Conservation (phyloP, 2,797 vertebrate genomes). For the Thamnophis elegans region DNA sequence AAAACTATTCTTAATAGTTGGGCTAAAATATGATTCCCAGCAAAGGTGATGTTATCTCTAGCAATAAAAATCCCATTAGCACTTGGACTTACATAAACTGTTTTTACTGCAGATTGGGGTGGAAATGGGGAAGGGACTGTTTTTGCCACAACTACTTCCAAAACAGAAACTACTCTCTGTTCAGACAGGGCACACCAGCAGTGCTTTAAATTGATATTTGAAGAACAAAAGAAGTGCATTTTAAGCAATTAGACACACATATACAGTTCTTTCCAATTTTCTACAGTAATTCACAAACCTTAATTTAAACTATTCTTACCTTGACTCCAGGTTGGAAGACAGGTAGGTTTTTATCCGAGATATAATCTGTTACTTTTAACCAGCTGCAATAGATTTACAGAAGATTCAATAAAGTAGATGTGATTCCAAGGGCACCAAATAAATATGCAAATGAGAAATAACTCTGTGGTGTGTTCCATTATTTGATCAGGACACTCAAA, state of each 20-base stretch:
- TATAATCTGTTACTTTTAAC: slow-evolving; percentile 89
- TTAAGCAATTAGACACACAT: background rate
- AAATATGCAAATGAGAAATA: background rate
- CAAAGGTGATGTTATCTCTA: background rate
- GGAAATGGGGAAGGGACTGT: background rate
- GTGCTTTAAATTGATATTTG: background rate
- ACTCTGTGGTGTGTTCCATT: background rate
- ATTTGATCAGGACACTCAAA: background rate
- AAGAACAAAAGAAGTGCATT: background rate
- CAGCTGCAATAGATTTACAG: slow-evolving; percentile 75
- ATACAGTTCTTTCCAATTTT: background rate
- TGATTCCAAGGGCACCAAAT: background rate
- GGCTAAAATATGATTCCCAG: background rate
- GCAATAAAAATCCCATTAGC: background rate
- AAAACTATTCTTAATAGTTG: background rate
- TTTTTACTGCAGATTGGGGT: background rate
- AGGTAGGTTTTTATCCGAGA: slow-evolving; percentile 86
- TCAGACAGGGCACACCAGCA: background rate
- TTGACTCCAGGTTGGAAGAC: slow-evolving; percentile 86
- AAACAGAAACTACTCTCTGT: background rate
- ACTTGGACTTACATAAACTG: background rate
- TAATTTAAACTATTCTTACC: slow-evolving; percentile 71
- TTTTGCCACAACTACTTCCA: background rate
- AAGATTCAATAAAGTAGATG: background rate
- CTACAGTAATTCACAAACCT: background rate